These are phyloP conservation scores for Papilio helenus DNA, from an alignment of 1,140 invertebrate genomes.

Conservation along the genomic window DNA sequence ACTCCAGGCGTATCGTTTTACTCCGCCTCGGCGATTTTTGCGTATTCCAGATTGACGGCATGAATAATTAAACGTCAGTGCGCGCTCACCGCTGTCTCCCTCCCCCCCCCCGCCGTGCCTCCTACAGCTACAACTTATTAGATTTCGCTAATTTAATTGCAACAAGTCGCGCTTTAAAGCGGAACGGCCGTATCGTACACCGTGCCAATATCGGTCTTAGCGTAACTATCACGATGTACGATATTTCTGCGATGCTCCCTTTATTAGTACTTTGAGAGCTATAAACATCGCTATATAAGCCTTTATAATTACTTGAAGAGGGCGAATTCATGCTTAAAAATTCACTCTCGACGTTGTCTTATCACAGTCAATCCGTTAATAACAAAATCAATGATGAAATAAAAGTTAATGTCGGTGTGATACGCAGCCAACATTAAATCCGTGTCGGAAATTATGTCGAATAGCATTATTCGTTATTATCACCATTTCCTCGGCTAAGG, in stretches of 20 bases:
- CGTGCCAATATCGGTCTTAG: constrained; percentile 3
- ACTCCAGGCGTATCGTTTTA: background rate
- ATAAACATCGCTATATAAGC: no score
- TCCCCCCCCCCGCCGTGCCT: background rate
- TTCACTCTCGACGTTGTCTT: no score
- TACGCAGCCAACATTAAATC: constrained; percentile 24
- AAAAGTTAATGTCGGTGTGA: constrained; percentile 5
- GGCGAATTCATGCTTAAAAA: no score
- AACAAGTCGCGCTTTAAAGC: constrained; percentile 16
- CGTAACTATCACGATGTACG: no score
- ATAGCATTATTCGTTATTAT: constrained; percentile 53
- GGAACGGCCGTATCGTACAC: constrained; percentile 41
- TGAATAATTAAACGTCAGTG: constrained; percentile 6
- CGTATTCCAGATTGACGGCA: background rate
- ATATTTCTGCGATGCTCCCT: no score
- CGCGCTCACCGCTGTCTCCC: background rate
- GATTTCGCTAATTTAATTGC: constrained; percentile 56
- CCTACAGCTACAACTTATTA: constrained; percentile 47
- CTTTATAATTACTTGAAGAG: no score
- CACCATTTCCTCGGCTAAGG: constrained; percentile 41
- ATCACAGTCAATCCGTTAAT: background rate
- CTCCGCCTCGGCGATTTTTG: constrained; percentile 1
- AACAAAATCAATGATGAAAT: background rate
- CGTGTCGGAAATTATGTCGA: constrained; percentile 53
- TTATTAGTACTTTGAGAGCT: no score